Evolutionary conservation across 2,113 vertebrate species (phyloP), one percentile per base, ranked within the genome.

Genomic region (Microcebus jonahi): DNA sequence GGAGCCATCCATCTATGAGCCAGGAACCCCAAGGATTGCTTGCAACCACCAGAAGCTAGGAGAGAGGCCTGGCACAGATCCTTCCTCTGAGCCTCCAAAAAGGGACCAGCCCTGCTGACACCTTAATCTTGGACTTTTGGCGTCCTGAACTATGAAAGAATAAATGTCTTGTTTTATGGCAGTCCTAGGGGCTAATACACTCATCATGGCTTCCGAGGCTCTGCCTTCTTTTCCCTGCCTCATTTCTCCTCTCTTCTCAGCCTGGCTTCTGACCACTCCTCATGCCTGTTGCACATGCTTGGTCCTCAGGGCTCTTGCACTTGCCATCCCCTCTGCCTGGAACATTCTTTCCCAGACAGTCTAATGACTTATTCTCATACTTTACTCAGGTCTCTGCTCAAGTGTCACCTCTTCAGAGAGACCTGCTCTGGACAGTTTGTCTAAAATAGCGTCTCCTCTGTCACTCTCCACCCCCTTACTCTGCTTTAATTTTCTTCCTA

Each of bases 321-420:
- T 82, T 92, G 48, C 77, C 57, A 34, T 53, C 31, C 23, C 61
- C 45, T 71, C 20, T 88, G 14, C 39, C 53, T 90, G 61, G 45
- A 92, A 48, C 25, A 75, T 71, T 76, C 83, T 95, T 70, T 3
- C 21, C 25, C 13, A 25, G n/a, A 48, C 11, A 55, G 67, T 77
- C 34, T n/a, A 48, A 14, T 8, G 31, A 42, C 34, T 79, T 25
- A 31, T 27, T 81, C 14, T 31, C 11, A 0, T 29, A 84, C 29
- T 70, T 87, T 23, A 29, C 36, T 70, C 23, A n/a, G 57, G 77
- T 94, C 92, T 88, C 17, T 63, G 42, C 31, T 90, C 76, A 93
- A 79, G 88, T 63, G 17, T 76, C 36, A 45, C 42, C 61, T 84
- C 77, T 91, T 95, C 53, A 85, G 57, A 70, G 61, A 95, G 50